Conservation (phyloP, 2,113 vertebrate species). For the Notiomystis cincta region DNA sequence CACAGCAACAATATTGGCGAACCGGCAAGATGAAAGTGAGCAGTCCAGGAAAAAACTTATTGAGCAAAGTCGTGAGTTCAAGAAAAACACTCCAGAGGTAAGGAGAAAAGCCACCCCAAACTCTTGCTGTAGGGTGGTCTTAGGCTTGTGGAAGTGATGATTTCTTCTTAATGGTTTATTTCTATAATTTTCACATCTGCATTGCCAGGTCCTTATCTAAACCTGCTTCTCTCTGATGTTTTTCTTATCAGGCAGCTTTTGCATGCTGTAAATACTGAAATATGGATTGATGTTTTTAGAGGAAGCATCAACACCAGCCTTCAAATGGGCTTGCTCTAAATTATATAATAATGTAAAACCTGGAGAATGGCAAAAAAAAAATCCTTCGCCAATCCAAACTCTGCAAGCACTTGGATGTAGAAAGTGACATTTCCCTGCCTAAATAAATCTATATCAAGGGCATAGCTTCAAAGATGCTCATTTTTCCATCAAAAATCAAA, state of each 20-base stretch:
- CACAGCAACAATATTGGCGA: conserved; percentile 95
- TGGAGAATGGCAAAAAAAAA: not conserved
- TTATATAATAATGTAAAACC: not conserved
- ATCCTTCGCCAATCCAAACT: not conserved
- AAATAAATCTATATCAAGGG: not conserved
- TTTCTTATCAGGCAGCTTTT: not conserved
- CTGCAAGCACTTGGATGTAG: not conserved
- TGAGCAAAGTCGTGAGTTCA: conserved; percentile 98
- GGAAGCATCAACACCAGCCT: not conserved
- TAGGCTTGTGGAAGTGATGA: not conserved
- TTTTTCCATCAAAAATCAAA: conserved; percentile 27
- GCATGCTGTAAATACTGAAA: not conserved
- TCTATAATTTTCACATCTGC: not conserved
- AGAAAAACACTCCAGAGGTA: conserved; percentile 99
- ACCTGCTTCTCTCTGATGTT: not conserved
- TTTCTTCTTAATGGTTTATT: not conserved
- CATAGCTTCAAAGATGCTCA: not conserved
- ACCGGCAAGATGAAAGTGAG: conserved; percentile 98
- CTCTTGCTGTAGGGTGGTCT: not conserved
- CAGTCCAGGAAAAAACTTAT: conserved; percentile 97
- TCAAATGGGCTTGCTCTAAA: not conserved
- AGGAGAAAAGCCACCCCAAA: not conserved
- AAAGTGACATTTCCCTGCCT: not conserved
- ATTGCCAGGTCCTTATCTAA: not conserved
- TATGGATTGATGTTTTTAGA: not conserved